Evolutionary conservation across 2,888 invertebrate genomes (phyloP).

Genomic region (Patella ulyssiponensis): DNA sequence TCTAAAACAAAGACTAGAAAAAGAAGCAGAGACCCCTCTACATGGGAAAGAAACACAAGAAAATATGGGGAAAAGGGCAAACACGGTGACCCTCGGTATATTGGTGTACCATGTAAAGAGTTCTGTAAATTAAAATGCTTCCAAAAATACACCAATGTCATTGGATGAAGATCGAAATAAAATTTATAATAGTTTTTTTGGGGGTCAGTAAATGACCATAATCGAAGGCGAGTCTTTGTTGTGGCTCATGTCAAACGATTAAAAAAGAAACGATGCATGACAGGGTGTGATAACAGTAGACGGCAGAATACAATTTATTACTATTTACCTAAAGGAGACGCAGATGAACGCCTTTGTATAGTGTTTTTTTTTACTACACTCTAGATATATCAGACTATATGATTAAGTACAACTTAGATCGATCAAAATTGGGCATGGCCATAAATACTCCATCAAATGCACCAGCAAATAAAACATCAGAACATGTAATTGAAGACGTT

Average conservation of each 20-base stretch:
- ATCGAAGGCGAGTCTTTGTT: not conserved
- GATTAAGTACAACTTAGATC: conserved; percentile 1
- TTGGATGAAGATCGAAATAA: not conserved
- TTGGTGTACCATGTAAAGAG: not conserved
- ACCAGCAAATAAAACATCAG: not conserved
- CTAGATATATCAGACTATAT: too few species aligned
- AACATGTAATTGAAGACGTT: not conserved
- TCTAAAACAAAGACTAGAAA: not conserved
- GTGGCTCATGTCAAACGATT: not conserved
- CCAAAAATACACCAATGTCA: not conserved
- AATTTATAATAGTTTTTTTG: not conserved
- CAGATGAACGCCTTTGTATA: not conserved
- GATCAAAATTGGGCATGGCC: not conserved
- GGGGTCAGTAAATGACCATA: not conserved
- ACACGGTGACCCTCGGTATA: not conserved
- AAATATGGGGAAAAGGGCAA: not conserved
- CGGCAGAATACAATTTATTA: not conserved
- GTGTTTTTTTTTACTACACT: too few species aligned
- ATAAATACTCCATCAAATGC: not conserved
- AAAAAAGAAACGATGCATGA: not conserved
- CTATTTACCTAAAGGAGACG: not conserved
- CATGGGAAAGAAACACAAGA: not conserved
- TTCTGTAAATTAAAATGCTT: not conserved
- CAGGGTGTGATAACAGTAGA: not conserved
- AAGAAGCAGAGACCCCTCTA: not conserved